phyloP scores from a whole-genome alignment of 1,140 invertebrate species.

The Philaenus spumarius region DNA sequence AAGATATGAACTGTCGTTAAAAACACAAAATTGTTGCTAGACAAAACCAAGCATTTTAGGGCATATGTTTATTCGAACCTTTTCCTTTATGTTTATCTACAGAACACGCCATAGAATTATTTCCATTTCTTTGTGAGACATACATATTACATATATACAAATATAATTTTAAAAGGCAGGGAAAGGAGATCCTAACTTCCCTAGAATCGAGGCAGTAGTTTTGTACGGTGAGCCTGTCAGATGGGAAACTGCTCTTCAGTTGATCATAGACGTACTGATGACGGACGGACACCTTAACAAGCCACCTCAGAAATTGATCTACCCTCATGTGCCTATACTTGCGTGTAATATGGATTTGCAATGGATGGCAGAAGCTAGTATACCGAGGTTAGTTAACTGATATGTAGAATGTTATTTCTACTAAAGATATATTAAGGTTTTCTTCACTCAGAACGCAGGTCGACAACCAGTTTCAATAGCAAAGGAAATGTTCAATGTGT shows the following conservation, averaged over 20 bases:
- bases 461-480: no score
- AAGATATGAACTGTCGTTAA: no score
- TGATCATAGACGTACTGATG: constrained; percentile 60
- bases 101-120: no score
- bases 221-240: constrained; percentile 55
- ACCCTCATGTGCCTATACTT: constrained; percentile 57
- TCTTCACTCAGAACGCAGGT: no score
- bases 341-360: constrained; percentile 64
- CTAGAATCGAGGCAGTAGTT: constrained; percentile 49
- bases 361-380: constrained; percentile 59
- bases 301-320: constrained; percentile 41
- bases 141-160: no score
- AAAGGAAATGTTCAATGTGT: no score
- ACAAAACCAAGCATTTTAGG: no score
- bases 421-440: no score
- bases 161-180: neutral
- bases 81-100: no score
- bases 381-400: constrained; percentile 44
- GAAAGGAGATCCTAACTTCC: constrained; percentile 43
- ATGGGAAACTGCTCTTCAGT: constrained; percentile 56
- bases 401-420: neutral
- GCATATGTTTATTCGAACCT: no score
- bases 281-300: constrained; percentile 50
- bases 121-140: no score
- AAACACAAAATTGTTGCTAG: no score